Evolutionary conservation across 2,113 vertebrate genomes (phyloP).

Genomic region (Rhodinocichla rosea): DNA sequence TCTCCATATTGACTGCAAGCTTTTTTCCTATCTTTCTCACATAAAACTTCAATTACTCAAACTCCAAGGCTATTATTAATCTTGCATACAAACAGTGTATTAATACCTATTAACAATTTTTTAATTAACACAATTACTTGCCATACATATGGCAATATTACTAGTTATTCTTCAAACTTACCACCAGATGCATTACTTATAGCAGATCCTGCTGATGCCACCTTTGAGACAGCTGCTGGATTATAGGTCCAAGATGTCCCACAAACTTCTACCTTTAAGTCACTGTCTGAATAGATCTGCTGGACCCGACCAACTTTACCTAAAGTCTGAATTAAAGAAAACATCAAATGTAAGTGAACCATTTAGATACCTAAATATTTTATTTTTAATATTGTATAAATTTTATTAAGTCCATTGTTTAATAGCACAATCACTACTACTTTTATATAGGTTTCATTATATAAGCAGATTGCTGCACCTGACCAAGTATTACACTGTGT

Average conservation of each 20-base stretch:
- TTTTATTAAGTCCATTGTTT: not conserved
- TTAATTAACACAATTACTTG: not conserved
- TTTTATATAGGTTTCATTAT: not conserved
- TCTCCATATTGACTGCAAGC: not conserved
- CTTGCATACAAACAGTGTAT: not conserved
- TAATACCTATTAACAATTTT: not conserved
- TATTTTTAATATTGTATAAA: not conserved
- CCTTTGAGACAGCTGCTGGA: slow-evolving; percentile 96
- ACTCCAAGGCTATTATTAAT: not conserved
- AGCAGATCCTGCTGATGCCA: slow-evolving; percentile 93
- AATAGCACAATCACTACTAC: not conserved
- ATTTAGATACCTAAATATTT: not conserved
- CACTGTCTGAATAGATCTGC: slow-evolving; percentile 99
- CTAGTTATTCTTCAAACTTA: slow-evolving; percentile 63
- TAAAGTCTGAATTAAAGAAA: slow-evolving; percentile 83
- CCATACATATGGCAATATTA: not conserved
- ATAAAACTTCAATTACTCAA: not conserved
- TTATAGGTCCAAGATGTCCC: slow-evolving; percentile 99
- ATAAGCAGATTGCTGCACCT: not conserved
- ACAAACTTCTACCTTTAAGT: slow-evolving; percentile 98
- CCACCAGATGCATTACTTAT: slow-evolving; percentile 98
- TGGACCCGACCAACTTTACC: slow-evolving; percentile 98
- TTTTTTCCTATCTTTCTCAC: not conserved
- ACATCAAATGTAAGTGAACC: not conserved
- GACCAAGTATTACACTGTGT: fast-evolving